A percentile compares a stretch with the other conserved stretches of the same genome.
phyloP scores from a whole-genome alignment of 37 sponge, comb jelly and placozoan species.

The Amphimedon queenslandica region DNA sequence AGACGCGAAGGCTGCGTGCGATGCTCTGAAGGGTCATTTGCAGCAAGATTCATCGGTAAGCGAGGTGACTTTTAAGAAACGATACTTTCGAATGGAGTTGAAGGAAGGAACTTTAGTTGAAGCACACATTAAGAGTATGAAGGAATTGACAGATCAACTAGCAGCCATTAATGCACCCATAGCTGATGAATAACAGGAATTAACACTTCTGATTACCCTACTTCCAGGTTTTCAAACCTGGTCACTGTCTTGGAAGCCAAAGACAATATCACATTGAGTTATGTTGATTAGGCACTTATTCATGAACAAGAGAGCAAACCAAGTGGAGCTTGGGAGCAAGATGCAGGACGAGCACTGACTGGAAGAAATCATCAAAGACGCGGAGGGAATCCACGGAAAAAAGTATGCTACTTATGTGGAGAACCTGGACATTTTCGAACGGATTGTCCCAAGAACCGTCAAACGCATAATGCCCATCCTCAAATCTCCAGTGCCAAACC shows the following conservation, averaged over 20 bases:
- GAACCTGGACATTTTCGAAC: slow-evolving; percentile 20
- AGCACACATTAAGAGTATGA: slow-evolving; percentile 42
- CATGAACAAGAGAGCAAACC: slow-evolving; percentile 17
- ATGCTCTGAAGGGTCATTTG: slow-evolving; percentile 24
- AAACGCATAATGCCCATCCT: no score
- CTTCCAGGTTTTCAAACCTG: slow-evolving; percentile 27
- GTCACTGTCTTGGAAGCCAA: slow-evolving; percentile 51
- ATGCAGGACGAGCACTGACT: slow-evolving; percentile 18
- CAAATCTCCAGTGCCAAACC: slow-evolving; percentile 5
- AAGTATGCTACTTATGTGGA: slow-evolving; percentile 31
- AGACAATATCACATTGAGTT: slow-evolving; percentile 25
- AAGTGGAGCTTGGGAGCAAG: not conserved
- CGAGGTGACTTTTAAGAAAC: slow-evolving; percentile 11
- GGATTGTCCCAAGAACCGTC: slow-evolving; percentile 26
- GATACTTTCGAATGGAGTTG: slow-evolving; percentile 47
- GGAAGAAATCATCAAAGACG: not conserved
- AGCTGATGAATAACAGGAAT: slow-evolving; percentile 43
- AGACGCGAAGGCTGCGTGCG: slow-evolving; percentile 18
- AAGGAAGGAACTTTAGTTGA: slow-evolving; percentile 42
- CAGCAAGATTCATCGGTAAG: slow-evolving; percentile 27
- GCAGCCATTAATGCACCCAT: slow-evolving; percentile 42
- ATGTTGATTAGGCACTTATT: slow-evolving; percentile 39
- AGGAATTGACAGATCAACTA: slow-evolving; percentile 53
- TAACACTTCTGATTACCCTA: slow-evolving; percentile 44
- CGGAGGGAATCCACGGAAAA: slow-evolving; percentile 8